Base-by-base conservation (phyloP, 1,140 invertebrate genomes). In the Bombus huntii region DNA sequence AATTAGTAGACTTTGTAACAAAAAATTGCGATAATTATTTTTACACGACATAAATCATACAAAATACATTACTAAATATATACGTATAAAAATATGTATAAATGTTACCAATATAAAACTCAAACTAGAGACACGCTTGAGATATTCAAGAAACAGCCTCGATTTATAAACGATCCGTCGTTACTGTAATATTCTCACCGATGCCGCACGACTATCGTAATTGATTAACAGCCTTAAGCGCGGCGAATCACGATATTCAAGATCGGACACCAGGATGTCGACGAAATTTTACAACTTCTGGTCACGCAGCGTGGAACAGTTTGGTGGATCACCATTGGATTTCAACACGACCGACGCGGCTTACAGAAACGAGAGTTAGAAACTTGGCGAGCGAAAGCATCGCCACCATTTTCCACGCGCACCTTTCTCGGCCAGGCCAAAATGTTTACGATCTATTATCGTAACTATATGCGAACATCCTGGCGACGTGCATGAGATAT, bases 361-460 rank as follows among this genome's bases (percentile, higher is more conserved):
- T 34, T 8, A 34, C 8, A 34, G 31, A 65, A 65, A 65, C n/a
- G 13, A 12, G 59, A n/a, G 59, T 62, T n/a, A 15, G n/a, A 31
- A 65, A n/a, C n/a, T 65, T 28, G 47, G 57, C 57, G 25, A 59
- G 10, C 57, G 25, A 59, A 59, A 59, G 57, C 66, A 42, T 57
- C 72, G 13, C n/a, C 22, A 22, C 53, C 42, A 44, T 22, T 9
- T 6, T 72, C 2, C 22, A n/a, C 37, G 4, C 76, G 37, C 13
- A 3, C 13, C 53, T n/a, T 53, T 39, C 37, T 47, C 34, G 44
- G 37, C n/a, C 28, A 15, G 47, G n/a, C n/a, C 18, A 86, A 89
- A 89, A 89, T 80, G 77, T 88, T 87, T 83, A 86, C 81, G 73
- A 83, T 65, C 77, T 62, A 87, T 87, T 89, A 73, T 89, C 85